A percentile compares a stretch with the other conserved stretches of the same genome.
Conservation (phyloP, 2,113 vertebrate genomes). For the Hyperoodon ampullatus region DNA sequence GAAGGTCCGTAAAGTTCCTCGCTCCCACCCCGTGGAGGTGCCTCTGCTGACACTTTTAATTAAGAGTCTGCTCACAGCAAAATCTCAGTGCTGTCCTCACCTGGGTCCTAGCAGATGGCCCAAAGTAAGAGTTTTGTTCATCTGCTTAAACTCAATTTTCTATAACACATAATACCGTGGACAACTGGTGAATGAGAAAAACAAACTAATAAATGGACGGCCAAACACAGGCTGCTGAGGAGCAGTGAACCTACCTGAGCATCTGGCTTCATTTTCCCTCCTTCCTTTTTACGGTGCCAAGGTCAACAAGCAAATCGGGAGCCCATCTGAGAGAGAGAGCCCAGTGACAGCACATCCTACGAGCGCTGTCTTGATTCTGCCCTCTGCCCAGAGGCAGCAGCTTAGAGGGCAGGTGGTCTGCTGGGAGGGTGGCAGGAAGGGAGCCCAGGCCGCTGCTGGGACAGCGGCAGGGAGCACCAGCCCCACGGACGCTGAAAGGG, state of each 20-base stretch:
- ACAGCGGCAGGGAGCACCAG: no score
- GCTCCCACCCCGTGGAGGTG: background rate
- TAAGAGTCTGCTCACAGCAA: background rate
- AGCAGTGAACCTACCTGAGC: rapidly evolving
- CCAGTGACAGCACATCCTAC: no score
- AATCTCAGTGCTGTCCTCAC: background rate
- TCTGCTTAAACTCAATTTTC: background rate
- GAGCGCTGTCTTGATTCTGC: no score
- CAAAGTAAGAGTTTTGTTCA: background rate
- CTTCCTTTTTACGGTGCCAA: background rate
- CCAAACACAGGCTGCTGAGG: no score
- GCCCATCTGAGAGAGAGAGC: background rate
- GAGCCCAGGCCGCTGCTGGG: background rate
- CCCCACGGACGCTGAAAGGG: no score
- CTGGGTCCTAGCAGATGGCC: background rate
- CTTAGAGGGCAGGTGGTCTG: background rate
- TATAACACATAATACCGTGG: background rate
- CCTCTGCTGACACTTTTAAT: background rate
- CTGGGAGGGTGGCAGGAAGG: background rate
- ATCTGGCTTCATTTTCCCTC: background rate
- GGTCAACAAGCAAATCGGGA: background rate
- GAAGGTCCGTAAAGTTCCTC: background rate
- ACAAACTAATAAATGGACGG: background rate
- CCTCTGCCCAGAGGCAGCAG: background rate
- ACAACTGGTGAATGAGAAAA: background rate